Percentiles rank a stretch among this genome's conserved stretches.
Evolutionary conservation across 2,113 vertebrate genomes (phyloP).

Genomic region (Rostratula benghalensis): DNA sequence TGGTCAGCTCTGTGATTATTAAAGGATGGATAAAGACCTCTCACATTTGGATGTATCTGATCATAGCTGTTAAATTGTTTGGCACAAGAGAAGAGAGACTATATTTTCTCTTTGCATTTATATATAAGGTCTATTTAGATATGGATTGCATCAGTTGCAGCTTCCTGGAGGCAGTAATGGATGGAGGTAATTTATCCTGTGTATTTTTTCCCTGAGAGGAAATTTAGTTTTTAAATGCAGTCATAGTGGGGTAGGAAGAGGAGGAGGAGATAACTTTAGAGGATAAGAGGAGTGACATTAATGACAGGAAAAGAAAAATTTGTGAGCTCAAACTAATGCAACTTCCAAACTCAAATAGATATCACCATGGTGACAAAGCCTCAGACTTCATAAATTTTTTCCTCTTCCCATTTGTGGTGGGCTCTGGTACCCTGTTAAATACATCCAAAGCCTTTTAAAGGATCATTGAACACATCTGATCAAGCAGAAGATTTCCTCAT

Average conservation of each 20-base stretch:
- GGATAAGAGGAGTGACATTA: not conserved
- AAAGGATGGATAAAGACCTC: not conserved
- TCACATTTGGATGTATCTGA: not conserved
- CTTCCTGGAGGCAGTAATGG: not conserved
- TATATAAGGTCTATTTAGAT: not conserved
- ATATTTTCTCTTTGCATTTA: not conserved
- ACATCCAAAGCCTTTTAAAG: slow-evolving; percentile 27
- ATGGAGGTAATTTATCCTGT: not conserved
- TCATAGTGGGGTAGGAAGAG: not conserved
- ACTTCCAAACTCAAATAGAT: slow-evolving; percentile 31
- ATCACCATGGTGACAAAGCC: slow-evolving; percentile 44
- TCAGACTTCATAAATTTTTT: slow-evolving; percentile 21
- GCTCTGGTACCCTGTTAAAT: slow-evolving; percentile 8
- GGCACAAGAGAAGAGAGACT: not conserved
- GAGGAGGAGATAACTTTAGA: not conserved
- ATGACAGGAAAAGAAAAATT: slow-evolving; percentile 47
- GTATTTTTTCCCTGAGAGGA: not conserved
- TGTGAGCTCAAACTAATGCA: not conserved
- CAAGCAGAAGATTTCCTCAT: slow-evolving; percentile 8
- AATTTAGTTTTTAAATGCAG: not conserved
- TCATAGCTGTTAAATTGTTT: not conserved
- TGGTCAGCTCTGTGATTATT: not conserved
- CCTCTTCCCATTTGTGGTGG: slow-evolving; percentile 31
- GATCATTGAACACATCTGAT: not conserved
- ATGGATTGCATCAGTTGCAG: not conserved